phyloP scores from a whole-genome alignment of 2,797 vertebrate species.

The Falco berigora region DNA sequence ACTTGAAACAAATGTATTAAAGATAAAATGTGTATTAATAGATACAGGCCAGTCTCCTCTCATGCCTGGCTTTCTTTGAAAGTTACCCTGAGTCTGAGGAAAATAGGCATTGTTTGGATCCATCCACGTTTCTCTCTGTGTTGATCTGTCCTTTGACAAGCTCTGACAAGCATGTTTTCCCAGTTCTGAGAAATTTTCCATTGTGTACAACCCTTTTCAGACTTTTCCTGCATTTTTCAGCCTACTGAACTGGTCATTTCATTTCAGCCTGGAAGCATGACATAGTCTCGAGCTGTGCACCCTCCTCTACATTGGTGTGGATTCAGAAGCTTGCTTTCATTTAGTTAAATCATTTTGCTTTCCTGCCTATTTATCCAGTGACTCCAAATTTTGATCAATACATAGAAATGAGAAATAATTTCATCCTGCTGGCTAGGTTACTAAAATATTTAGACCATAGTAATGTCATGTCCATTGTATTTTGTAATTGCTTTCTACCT shows the following conservation, averaged over 20 bases:
- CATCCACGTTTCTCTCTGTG: neutral
- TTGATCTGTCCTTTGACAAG: neutral
- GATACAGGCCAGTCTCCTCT: neutral
- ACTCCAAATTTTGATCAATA: neutral
- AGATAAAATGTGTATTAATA: neutral
- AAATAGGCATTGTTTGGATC: neutral
- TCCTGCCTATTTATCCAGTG: neutral
- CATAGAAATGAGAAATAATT: neutral
- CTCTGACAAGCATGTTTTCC: neutral
- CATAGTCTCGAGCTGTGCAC: accelerated
- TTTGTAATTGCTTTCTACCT: neutral
- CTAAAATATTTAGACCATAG: neutral
- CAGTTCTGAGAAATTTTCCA: neutral
- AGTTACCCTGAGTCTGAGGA: neutral
- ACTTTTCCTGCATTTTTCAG: neutral
- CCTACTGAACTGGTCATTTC: neutral
- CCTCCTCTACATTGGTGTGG: neutral
- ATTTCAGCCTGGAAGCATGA: neutral
- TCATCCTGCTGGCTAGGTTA: neutral
- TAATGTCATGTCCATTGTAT: accelerated
- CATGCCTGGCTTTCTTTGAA: neutral
- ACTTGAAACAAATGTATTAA: neutral
- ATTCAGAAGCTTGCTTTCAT: neutral
- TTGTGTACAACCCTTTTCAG: neutral
- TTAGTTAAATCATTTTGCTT: neutral